These are phyloP conservation scores for Scelioninae gen. 1 DNA, from an alignment of 2,888 invertebrate species.

Conservation along the genomic window DNA sequence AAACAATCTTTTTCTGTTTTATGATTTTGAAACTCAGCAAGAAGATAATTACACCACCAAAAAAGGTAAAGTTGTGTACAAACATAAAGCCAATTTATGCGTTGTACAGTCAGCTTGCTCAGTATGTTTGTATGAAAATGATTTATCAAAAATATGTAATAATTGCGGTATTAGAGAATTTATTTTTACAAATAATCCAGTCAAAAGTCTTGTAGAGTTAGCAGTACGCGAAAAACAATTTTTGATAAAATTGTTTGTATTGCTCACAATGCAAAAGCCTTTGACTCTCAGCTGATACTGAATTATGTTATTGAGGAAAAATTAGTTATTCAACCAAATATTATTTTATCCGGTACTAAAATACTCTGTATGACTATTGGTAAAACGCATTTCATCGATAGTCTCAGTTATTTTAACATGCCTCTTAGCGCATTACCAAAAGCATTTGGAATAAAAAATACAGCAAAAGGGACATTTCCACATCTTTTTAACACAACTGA, in stretches of 20 bases:
- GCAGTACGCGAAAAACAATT: conserved; percentile 16
- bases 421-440: conserved; percentile 1
- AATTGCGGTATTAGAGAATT: conserved; percentile 7
- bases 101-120: no score
- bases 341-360: conserved; percentile 13
- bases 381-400: conserved; percentile 15
- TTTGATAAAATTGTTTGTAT: conserved; percentile 13
- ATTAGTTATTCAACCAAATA: not conserved
- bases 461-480: conserved; percentile 6
- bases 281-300: no score
- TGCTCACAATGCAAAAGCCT: conserved; percentile 10
- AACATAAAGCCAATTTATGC: no score
- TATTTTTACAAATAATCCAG: not conserved
- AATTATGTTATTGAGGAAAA: not conserved
- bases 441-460: conserved; percentile 15
- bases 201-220: not conserved
- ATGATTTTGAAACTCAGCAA: conserved; percentile 2
- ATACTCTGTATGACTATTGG: not conserved
- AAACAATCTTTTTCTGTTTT: conserved; percentile 2
- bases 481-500: conserved; percentile 8
- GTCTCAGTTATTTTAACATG: conserved; percentile 15
- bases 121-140: not conserved
- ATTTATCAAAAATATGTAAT: not conserved
- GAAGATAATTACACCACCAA: no score
- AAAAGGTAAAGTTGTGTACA: no score